Percentiles rank a stretch among this genome's conserved stretches.
Evolutionary conservation across 2,113 vertebrate species (phyloP).

Genomic region (Platysteira castanea): DNA sequence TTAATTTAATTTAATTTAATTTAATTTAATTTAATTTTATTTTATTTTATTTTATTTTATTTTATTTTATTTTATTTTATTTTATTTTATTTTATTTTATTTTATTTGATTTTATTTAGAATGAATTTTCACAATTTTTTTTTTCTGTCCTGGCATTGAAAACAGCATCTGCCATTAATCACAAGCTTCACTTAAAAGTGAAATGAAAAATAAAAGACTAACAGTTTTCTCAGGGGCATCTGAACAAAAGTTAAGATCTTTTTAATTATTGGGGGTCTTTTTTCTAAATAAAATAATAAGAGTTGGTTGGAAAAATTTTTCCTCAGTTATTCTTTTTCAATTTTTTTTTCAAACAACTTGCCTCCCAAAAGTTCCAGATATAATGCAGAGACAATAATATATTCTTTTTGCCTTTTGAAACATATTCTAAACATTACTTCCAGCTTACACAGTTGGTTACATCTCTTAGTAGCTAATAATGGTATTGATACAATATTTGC

Average conservation of each 20-base stretch:
- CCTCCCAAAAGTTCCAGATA: not conserved
- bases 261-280: not conserved
- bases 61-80: too few relatives aligned
- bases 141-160: not conserved
- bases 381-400: not conserved
- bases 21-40: too few relatives aligned
- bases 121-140: not conserved
- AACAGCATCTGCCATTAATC: not conserved
- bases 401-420: not conserved
- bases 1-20: too few relatives aligned
- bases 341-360: not conserved
- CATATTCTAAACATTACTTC: not conserved
- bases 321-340: not conserved
- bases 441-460: not conserved
- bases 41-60: too few relatives aligned
- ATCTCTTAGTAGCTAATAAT: not conserved
- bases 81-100: too few relatives aligned
- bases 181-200: not conserved
- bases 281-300: not conserved
- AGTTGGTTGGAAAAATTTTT: fast-evolving
- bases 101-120: not conserved
- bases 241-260: fast-evolving
- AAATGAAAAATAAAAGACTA: not conserved
- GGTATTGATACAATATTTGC: not conserved
- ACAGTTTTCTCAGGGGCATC: not conserved